Conservation (phyloP, 2,113 vertebrate species). For the Paedocypris sp. region DNA sequence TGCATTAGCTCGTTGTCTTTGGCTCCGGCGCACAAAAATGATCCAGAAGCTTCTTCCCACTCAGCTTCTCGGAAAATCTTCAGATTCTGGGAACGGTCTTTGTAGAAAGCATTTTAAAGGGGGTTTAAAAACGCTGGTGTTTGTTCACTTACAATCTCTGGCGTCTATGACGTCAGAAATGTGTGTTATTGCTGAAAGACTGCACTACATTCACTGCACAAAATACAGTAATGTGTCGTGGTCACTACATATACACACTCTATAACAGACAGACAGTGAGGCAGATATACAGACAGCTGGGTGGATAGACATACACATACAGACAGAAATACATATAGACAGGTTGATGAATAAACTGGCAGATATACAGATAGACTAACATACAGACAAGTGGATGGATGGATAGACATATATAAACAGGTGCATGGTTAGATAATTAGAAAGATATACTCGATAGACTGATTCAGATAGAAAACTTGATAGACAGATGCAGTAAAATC, state of each 20-base stretch:
- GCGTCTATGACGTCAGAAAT: background rate
- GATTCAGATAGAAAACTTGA: too few species aligned
- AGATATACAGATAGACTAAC: background rate
- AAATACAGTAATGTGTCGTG: background rate
- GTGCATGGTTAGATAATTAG: too few species aligned
- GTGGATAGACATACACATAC: background rate
- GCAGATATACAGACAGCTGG: background rate
- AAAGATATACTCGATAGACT: too few species aligned
- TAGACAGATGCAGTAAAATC: too few species aligned
- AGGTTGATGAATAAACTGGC: background rate
- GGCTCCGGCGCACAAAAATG: background rate
- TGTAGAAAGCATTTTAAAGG: background rate
- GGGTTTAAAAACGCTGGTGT: background rate
- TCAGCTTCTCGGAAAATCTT: background rate
- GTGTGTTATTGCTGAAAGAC: background rate
- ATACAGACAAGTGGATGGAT: background rate
- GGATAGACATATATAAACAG: background rate
- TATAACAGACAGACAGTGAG: background rate
- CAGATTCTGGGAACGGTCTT: background rate
- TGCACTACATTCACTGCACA: too few species aligned
- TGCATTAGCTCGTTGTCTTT: background rate
- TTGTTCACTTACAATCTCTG: background rate
- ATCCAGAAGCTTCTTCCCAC: background rate
- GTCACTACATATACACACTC: background rate
- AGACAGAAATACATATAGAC: background rate